Conservation (phyloP, 2,113 vertebrate genomes). For the Megaceryle maxima region DNA sequence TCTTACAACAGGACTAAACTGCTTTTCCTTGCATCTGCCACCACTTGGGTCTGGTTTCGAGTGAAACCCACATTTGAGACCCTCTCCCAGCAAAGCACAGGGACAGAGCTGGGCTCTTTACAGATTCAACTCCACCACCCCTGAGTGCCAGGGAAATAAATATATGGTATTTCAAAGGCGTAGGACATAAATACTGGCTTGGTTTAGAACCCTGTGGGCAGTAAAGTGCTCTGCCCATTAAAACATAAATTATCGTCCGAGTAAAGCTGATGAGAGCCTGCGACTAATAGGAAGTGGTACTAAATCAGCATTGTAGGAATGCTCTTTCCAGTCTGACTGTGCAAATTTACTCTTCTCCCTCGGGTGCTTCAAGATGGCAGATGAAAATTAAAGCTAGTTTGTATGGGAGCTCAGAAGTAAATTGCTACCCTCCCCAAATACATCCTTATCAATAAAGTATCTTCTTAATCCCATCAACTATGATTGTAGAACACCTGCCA, state of each 20-base stretch:
- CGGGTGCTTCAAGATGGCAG: not conserved
- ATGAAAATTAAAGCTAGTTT: not conserved
- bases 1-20: not conserved
- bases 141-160: slow-evolving; percentile 49
- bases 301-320: slow-evolving; percentile 28
- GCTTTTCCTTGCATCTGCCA: not conserved
- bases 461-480: not conserved
- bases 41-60: not conserved
- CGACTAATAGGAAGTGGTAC: slow-evolving; percentile 12
- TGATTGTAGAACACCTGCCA: not conserved
- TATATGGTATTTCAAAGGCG: not conserved
- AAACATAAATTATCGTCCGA: slow-evolving; percentile 49
- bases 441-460: not conserved
- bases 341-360: not conserved
- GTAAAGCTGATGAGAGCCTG: slow-evolving; percentile 3
- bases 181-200: not conserved
- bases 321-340: not conserved
- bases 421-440: not conserved
- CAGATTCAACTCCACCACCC: slow-evolving; percentile 24
- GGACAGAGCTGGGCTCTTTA: slow-evolving; percentile 33
- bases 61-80: accelerated
- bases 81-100: not conserved
- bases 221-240: slow-evolving; percentile 22
- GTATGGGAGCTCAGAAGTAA: not conserved
- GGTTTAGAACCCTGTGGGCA: slow-evolving; percentile 37